phyloP scores from a whole-genome alignment of 2,888 invertebrate species.

The Lissocephala sabroskyi region DNA sequence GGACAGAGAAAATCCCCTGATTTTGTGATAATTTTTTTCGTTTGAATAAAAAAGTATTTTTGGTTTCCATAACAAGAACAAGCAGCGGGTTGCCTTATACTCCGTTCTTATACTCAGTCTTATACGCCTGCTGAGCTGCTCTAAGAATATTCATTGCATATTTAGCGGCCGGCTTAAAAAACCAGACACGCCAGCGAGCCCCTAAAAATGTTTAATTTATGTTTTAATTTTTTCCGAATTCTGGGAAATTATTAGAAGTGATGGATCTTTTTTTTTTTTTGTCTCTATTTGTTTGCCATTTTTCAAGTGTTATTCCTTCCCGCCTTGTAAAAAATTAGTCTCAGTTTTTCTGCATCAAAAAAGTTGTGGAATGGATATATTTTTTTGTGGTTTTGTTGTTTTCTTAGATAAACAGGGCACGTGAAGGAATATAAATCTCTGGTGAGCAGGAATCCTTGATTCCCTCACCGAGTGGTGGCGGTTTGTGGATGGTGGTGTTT shows the following conservation, averaged over 20 bases:
- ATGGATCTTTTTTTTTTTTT: not conserved
- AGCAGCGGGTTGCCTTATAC: constrained; percentile 6
- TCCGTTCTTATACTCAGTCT: not conserved
- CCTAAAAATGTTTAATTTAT: not conserved
- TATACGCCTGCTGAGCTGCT: not conserved
- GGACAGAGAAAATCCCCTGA: not conserved
- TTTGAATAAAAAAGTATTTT: constrained; percentile 29
- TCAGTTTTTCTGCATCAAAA: constrained; percentile 19
- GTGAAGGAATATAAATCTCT: constrained; percentile 8
- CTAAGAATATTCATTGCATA: constrained; percentile 17
- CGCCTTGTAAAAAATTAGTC: too few species aligned
- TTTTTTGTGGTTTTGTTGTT: constrained; percentile 22
- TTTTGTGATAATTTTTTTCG: constrained; percentile 38
- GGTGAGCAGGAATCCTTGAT: too few species aligned
- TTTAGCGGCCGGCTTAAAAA: constrained; percentile 29
- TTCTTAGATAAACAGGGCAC: constrained; percentile 45
- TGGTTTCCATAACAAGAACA: constrained; percentile 13
- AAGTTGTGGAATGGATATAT: constrained; percentile 28
- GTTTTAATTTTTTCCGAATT: not conserved
- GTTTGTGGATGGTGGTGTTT: constrained; percentile 11
- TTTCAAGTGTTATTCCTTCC: too few species aligned
- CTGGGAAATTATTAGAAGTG: too few species aligned
- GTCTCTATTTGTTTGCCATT: not conserved
- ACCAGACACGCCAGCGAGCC: not conserved
- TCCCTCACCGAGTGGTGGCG: constrained; percentile 9